phyloP scores from a whole-genome alignment of 2,797 vertebrate species.

The Poecilia velifera region DNA sequence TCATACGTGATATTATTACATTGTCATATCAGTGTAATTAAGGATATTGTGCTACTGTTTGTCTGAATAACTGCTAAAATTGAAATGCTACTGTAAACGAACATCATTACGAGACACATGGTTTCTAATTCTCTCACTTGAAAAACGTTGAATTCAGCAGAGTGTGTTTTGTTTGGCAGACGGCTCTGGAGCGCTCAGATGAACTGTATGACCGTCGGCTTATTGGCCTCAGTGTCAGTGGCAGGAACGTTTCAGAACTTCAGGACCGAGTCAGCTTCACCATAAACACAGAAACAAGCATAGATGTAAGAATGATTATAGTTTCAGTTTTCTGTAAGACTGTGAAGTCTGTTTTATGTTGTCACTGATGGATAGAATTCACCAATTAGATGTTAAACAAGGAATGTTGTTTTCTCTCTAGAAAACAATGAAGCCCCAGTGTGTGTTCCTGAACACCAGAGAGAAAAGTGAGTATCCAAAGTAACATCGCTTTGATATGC shows the following conservation, averaged over 20 bases:
- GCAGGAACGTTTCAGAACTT: slow-evolving; percentile 19
- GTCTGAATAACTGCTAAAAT: background rate
- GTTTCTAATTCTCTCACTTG: background rate
- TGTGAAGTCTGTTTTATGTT: background rate
- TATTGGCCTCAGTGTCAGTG: slow-evolving; percentile 44
- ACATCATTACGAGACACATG: background rate
- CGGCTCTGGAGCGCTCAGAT: accelerated
- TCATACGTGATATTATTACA: background rate
- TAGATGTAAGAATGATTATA: slow-evolving; percentile 34
- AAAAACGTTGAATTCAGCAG: background rate
- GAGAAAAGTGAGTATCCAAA: slow-evolving; percentile 33
- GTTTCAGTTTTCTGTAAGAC: background rate
- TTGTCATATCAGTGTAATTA: background rate
- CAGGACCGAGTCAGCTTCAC: slow-evolving; percentile 54
- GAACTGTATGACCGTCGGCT: slow-evolving; percentile 28
- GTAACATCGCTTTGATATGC: background rate
- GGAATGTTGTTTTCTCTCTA: slow-evolving; percentile 19
- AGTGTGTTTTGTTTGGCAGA: slow-evolving; percentile 24
- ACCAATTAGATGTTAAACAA: background rate
- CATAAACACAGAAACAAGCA: background rate
- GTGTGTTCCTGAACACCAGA: slow-evolving; percentile 43
- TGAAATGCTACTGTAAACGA: background rate
- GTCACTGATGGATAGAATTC: background rate
- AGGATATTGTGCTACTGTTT: background rate
- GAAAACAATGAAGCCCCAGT: slow-evolving; percentile 5